phyloP scores from a whole-genome alignment of 1,140 invertebrate genomes.

The Ditylenchus dipsaci region DNA sequence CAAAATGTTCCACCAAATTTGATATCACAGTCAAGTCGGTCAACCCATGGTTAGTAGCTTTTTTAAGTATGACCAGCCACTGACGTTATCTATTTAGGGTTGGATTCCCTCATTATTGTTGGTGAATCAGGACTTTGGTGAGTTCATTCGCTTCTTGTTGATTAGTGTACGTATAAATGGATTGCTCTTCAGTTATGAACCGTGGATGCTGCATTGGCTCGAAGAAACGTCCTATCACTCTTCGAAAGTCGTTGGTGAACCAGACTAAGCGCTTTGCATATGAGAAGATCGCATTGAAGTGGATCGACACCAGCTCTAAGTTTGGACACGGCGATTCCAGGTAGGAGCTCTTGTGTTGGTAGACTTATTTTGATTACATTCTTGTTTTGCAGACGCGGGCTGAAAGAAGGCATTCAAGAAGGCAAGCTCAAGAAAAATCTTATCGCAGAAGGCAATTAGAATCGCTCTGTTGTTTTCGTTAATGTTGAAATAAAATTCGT shows the following conservation, averaged over 20 bases:
- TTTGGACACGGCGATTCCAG: slow-evolving; percentile 98
- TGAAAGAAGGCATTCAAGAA: slow-evolving; percentile 94
- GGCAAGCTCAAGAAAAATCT: slow-evolving; percentile 58
- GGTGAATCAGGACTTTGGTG: slow-evolving; percentile 87
- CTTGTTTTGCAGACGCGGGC: no score
- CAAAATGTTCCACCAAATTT: slow-evolving; percentile 96
- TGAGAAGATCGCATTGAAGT: slow-evolving; percentile 97
- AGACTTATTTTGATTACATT: no score
- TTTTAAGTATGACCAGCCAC: not conserved
- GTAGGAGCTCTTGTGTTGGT: no score
- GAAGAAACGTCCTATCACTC: slow-evolving; percentile 94
- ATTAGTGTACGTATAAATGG: no score
- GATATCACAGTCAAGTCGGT: slow-evolving; percentile 97
- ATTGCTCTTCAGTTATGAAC: slow-evolving; percentile 72
- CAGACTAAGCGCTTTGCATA: slow-evolving; percentile 90
- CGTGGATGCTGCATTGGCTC: slow-evolving; percentile 96
- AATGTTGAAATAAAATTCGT: no score
- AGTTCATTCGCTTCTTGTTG: not conserved
- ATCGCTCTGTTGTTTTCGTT: no score
- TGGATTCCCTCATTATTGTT: slow-evolving; percentile 99
- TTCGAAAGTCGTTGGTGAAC: slow-evolving; percentile 88
- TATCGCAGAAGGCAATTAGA: no score
- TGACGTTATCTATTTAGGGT: slow-evolving; percentile 64
- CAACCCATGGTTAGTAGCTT: slow-evolving; percentile 77
- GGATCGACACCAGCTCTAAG: slow-evolving; percentile 98